Conservation (phyloP, 2,797 vertebrate species). For the Lepilemur septentrionalis region DNA sequence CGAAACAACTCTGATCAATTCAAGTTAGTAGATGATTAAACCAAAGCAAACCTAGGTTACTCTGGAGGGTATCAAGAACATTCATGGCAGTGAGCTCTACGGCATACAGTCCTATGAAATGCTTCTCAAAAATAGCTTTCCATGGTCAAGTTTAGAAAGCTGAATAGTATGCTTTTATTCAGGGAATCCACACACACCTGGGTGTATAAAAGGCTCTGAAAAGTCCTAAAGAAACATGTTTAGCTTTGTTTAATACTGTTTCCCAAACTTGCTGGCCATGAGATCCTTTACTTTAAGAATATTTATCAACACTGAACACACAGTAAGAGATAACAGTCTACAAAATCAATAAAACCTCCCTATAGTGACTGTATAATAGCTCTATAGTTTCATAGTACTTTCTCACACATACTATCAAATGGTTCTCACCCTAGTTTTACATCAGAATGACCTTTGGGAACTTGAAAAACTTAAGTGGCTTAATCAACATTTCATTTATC, state of each 20-base stretch:
- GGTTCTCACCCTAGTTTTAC: background rate
- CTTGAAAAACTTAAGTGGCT: background rate
- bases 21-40: background rate
- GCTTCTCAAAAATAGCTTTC: background rate
- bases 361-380: background rate
- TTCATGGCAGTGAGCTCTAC: background rate
- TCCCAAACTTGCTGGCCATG: background rate
- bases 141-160: background rate
- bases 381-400: background rate
- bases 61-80: background rate
- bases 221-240: background rate
- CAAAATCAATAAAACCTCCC: background rate
- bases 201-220: background rate
- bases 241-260: background rate
- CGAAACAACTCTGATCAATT: background rate
- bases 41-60: background rate
- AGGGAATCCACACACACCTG: background rate
- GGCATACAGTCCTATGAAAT: background rate
- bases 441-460: background rate
- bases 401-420: background rate
- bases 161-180: background rate
- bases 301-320: background rate
- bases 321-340: background rate
- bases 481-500: background rate
- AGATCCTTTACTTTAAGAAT: conserved; percentile 21